Conservation (phyloP, 2,113 vertebrate genomes). For the Phodopus roborovskii region DNA sequence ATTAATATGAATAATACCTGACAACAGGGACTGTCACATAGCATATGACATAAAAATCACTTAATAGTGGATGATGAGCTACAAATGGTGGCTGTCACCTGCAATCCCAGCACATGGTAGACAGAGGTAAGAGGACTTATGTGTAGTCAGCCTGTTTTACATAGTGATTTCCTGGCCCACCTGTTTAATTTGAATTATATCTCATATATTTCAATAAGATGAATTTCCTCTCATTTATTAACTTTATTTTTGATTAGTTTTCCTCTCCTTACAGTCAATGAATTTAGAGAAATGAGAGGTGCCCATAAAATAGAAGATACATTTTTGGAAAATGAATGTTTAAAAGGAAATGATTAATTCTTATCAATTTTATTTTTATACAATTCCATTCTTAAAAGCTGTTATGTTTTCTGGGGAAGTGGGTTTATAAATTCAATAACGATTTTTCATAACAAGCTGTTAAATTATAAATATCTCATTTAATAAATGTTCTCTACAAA, state of each 20-base stretch:
- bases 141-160: background rate
- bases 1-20: background rate
- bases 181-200: background rate
- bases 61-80: background rate
- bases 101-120: background rate
- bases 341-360: background rate
- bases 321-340: background rate
- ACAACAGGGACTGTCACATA: background rate
- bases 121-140: background rate
- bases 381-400: conserved; percentile 6
- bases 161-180: background rate
- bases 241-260: background rate
- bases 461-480: conserved; percentile 46
- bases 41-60: background rate
- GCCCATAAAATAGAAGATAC: background rate
- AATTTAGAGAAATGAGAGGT: background rate
- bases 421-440: background rate
- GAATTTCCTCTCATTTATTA: conserved; percentile 10
- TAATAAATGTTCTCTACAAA: background rate
- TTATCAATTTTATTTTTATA: background rate
- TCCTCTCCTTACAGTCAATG: background rate
- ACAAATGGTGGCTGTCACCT: background rate
- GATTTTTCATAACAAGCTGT: conserved; percentile 1
- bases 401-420: conserved; percentile 36
- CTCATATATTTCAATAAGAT: background rate